Conservation (phyloP, 2,888 invertebrate species). For the Acleris cristana region DNA sequence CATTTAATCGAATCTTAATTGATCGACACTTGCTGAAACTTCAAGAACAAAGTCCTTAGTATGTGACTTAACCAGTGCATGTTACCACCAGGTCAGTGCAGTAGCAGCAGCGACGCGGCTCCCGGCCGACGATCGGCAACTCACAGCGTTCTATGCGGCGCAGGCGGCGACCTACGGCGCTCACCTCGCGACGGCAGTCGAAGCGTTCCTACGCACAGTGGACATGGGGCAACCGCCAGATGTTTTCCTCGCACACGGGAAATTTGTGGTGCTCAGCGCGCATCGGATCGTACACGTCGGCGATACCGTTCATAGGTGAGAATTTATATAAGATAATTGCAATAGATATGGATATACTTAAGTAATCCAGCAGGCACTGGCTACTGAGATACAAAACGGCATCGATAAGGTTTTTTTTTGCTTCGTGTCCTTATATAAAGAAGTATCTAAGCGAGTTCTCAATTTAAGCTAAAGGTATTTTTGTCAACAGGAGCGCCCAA, state of each 20-base stretch:
- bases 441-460: too few species aligned
- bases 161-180: slow-evolving; percentile 94
- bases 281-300: slow-evolving; percentile 97
- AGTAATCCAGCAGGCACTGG: too few species aligned
- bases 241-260: slow-evolving; percentile 95
- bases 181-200: slow-evolving; percentile 94
- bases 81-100: slow-evolving; percentile 68
- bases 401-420: too few species aligned
- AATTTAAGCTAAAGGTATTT: slow-evolving; percentile 2
- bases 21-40: too few species aligned
- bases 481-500: slow-evolving; percentile 86
- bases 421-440: too few species aligned
- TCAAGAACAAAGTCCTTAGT: not conserved
- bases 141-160: slow-evolving; percentile 93
- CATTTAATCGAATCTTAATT: too few species aligned
- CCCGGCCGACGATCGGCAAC: slow-evolving; percentile 91
- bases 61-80: not conserved
- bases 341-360: not conserved
- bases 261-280: slow-evolving; percentile 96
- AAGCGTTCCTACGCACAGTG: slow-evolving; percentile 95
- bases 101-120: slow-evolving; percentile 81
- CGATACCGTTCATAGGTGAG: slow-evolving; percentile 91
- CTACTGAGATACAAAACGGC: too few species aligned
- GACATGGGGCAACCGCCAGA: slow-evolving; percentile 97
- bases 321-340: not conserved